phyloP scores from a whole-genome alignment of 1,140 invertebrate species.

The Bemisia tabaci region DNA sequence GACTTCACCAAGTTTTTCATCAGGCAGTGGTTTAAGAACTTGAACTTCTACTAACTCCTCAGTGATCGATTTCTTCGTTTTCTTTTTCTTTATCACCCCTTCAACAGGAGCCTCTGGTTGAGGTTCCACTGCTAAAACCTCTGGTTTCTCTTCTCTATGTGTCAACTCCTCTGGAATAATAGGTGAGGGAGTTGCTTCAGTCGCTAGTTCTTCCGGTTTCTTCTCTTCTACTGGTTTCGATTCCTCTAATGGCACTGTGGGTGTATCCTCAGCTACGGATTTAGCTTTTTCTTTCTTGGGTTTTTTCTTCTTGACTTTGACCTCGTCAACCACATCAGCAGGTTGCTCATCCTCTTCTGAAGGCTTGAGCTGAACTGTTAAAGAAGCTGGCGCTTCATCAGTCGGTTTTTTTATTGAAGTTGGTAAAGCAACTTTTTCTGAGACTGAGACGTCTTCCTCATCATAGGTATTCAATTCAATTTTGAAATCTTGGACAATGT shows the following conservation, averaged over 20 bases:
- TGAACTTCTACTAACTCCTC: neutral
- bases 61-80: conserved; percentile 9
- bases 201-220: conserved; percentile 12
- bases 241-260: neutral
- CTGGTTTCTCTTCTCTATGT: conserved; percentile 13
- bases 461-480: conserved; percentile 7
- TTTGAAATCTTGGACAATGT: conserved; percentile 4
- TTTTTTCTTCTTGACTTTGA: neutral
- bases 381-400: conserved; percentile 2
- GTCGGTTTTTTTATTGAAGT: conserved; percentile 5
- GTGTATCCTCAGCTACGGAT: neutral
- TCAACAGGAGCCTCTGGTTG: conserved; percentile 8
- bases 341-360: conserved; percentile 4
- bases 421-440: neutral
- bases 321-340: neutral
- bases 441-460: neutral
- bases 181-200: conserved; percentile 6
- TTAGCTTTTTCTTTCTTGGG: neutral
- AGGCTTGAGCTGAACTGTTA: conserved; percentile 3
- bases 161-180: conserved; percentile 12
- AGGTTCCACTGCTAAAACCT: conserved; percentile 3
- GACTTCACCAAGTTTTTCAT: conserved; percentile 27
- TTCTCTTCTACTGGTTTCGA: conserved; percentile 8
- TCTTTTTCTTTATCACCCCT: conserved; percentile 17
- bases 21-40: conserved; percentile 19